Evolutionary conservation across 1,140 invertebrate species (phyloP).

Genomic region (Drosophila kurseongensis): DNA sequence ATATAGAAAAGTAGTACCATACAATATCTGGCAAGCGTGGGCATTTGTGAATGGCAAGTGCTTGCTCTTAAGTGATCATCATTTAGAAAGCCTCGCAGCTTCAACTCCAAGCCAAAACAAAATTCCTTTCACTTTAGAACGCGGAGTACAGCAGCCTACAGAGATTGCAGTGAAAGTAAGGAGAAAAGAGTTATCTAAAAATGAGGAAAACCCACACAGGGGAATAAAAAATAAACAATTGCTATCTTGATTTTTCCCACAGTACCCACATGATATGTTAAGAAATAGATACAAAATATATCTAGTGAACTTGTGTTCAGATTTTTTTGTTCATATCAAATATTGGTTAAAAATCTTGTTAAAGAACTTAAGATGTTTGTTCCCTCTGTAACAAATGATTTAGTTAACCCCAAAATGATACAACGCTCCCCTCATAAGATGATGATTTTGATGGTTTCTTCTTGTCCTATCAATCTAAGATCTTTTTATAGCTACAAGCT

Average conservation of each 20-base stretch:
- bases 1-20: conserved; percentile 14
- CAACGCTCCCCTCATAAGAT: conserved; percentile 13
- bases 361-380: not conserved
- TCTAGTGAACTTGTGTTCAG: too few relatives aligned
- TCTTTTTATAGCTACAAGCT: conserved; percentile 32
- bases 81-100: conserved; percentile 64
- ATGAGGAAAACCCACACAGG: conserved; percentile 17
- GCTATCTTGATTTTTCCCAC: not conserved
- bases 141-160: conserved; percentile 13
- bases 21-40: conserved; percentile 10
- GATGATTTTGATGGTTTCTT: conserved; percentile 28
- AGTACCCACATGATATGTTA: too few relatives aligned
- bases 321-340: too few relatives aligned
- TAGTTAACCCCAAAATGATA: conserved; percentile 17
- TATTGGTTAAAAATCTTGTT: too few relatives aligned
- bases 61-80: conserved; percentile 30
- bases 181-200: conserved; percentile 10
- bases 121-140: conserved; percentile 76
- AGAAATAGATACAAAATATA: too few relatives aligned
- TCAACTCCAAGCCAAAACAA: conserved; percentile 13
- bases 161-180: conserved; percentile 57
- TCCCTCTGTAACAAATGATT: conserved; percentile 14
- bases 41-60: conserved; percentile 51
- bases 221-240: not conserved
- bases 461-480: conserved; percentile 18